These are phyloP conservation scores for Struthio camelus DNA, from an alignment of 2,113 vertebrate species.

Conservation along the genomic window DNA sequence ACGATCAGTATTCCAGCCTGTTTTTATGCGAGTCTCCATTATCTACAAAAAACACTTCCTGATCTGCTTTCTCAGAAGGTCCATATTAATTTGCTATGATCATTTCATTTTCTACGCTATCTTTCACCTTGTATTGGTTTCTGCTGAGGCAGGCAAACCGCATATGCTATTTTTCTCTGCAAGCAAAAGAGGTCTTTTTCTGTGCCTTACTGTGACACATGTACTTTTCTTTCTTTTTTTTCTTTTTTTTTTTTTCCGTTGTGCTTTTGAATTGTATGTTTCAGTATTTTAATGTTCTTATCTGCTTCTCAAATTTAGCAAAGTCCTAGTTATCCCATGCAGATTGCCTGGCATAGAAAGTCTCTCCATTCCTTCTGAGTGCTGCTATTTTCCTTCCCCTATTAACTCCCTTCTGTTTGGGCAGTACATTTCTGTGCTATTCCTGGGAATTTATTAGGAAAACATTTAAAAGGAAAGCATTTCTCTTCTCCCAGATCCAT, in stretches of 20 bases:
- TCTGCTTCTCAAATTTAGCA: slow-evolving; percentile 33
- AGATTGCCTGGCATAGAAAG: not conserved
- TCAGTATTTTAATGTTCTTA: slow-evolving; percentile 32
- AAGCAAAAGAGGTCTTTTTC: slow-evolving; percentile 45
- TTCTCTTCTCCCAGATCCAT: not conserved
- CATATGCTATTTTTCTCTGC: slow-evolving; percentile 7
- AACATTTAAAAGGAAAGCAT: not conserved
- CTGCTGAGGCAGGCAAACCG: slow-evolving; percentile 50
- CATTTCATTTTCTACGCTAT: slow-evolving; percentile 41
- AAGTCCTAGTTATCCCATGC: not conserved
- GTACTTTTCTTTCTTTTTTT: not conserved
- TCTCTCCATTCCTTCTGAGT: not conserved
- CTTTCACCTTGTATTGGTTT: slow-evolving; percentile 49
- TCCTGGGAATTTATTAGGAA: not conserved
- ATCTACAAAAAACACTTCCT: slow-evolving; percentile 46
- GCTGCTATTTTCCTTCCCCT: not conserved
- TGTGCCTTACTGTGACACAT: slow-evolving; percentile 10
- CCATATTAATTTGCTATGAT: slow-evolving; percentile 62
- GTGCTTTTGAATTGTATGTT: not conserved
- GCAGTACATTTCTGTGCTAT: not conserved
- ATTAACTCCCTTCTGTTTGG: not conserved
- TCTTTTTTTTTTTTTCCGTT: not conserved
- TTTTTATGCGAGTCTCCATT: slow-evolving; percentile 31
- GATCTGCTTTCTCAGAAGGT: slow-evolving; percentile 50
- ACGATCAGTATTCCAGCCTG: slow-evolving; percentile 12